phyloP scores from a whole-genome alignment of 1,140 invertebrate species.

The Drosophila kanapiae region DNA sequence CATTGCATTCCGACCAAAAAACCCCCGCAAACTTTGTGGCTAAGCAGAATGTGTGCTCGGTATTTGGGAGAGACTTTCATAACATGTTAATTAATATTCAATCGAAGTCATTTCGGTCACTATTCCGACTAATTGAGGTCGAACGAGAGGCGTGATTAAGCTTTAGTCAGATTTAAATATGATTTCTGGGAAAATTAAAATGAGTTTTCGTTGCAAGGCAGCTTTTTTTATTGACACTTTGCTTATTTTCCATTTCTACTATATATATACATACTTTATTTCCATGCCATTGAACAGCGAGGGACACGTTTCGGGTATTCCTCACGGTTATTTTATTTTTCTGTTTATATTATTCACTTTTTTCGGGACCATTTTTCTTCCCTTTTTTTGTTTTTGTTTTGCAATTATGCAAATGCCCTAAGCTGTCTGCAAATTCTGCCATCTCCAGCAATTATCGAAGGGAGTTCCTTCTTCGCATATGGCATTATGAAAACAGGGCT shows the following conservation, averaged over 20 bases:
- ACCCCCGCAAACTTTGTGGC: not conserved
- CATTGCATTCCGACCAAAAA: constrained; percentile 1
- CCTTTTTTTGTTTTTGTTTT: not conserved
- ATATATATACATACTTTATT: not conserved
- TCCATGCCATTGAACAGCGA: constrained; percentile 23
- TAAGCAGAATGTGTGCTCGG: not conserved
- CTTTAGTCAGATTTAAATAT: not conserved
- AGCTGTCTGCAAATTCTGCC: constrained; percentile 26
- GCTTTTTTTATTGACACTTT: no score
- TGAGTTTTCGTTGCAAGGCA: fast-evolving
- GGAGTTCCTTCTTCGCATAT: constrained; percentile 10
- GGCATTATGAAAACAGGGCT: not conserved
- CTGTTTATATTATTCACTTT: constrained; percentile 43
- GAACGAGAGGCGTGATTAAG: not conserved
- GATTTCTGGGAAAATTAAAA: not conserved
- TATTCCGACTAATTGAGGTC: not conserved
- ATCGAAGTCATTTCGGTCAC: constrained; percentile 13
- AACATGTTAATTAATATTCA: constrained; percentile 32
- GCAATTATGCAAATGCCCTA: constrained; percentile 37
- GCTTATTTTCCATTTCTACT: no score
- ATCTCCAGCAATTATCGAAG: constrained; percentile 19
- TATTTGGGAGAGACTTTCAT: not conserved
- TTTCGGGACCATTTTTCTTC: not conserved
- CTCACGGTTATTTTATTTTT: constrained; percentile 39
- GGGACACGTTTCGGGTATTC: constrained; percentile 34